Evolutionary conservation across 2,113 vertebrate genomes (phyloP), one percentile per base, ranked within the genome.

Genomic region (Sus scrofa): DNA sequence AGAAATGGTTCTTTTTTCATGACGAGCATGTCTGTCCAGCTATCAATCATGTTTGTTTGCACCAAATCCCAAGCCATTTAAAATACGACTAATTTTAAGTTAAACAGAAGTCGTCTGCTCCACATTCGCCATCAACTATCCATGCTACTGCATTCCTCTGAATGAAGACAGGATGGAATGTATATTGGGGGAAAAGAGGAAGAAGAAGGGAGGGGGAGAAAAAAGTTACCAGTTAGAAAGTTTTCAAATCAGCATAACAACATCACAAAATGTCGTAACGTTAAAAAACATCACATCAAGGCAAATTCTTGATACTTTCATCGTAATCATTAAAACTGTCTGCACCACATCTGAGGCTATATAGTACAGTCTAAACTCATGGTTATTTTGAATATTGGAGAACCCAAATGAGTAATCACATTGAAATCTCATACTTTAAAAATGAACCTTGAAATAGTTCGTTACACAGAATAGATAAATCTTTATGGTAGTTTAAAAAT

Each of bases 71-170:
- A 99, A 99, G 98, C 98, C 98, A 99, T 99, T 99, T 99, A 99
- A 99, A 99, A 99, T 99, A 99, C 99, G 99, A 99, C 98, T 99
- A 99, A 98, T 99, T 98, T 98, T 99, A 99, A 99, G 98, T 99
- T 99, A 98, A 98, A 98, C 98, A 98, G 99, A 99, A 98, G 99
- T 99, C 98, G 99, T 99, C 99, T 98, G 98, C 98, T 99, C 99
- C 98, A 92, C 98, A 99, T 98, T 99, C 98, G 98, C 99, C 99
- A 99, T 99, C 99, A 99, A 99, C 99, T 99, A 99, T 99, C 99
- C 99, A 99, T 99, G 99, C 99, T 99, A 99, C 99, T 99, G 98
- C 99, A 99, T 98, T 99, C 99, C 99, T 99, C 98, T 98, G 99
- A 97, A 93, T 94, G 98, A 97, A 98, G 97, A 98, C 84, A 95